Evolutionary conservation across 2,113 vertebrate genomes (phyloP), one percentile per base, ranked within the genome.

Genomic region (Poecile atricapillus): DNA sequence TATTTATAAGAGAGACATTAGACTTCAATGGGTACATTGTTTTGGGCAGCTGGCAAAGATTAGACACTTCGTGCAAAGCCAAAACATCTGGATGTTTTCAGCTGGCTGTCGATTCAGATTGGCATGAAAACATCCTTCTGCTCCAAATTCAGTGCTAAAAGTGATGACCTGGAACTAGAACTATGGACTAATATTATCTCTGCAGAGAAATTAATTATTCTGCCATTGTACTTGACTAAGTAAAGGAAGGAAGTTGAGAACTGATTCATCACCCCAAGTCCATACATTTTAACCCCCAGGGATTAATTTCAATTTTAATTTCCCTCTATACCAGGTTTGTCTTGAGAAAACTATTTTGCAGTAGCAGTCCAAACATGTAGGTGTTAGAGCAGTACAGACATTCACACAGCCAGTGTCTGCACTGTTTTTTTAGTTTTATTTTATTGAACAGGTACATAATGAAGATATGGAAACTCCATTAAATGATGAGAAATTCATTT

Each of bases 61-160:
- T 15, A 87, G 37, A 62, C 17, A 30, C 35, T 46, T 83, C 65
- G 75, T 35, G 76, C 52, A 81, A 87, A 84, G n/a, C 21, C 50
- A 83, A 89, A 96, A 93, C 93, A 92, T 93, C 52, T 78, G 88
- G 79, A 81, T 1, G 1, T 68, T 87, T 89, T 89, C 83, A 93
- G 44, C 52, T 71, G 69, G 27, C 73, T 93, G 92, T 89, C 93
- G 83, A 8, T 84, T 83, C 79, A 71, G 14, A 79, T 71, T 84
- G 73, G 53, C 44, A 71, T 63, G 62, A 90, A 92, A 93, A 86
- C 11, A 84, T 65, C 53, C 13, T 60, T 88, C 28, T 78, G 62
- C 69, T 88, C 75, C 49, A 49, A 81, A 93, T 81, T 78, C 49
- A 41, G 10, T 41, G 17, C 24, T 80, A 35, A 43, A 83, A 78